Base-by-base conservation (phyloP, 1,140 invertebrate genomes). In the Tetraneura akinire region DNA sequence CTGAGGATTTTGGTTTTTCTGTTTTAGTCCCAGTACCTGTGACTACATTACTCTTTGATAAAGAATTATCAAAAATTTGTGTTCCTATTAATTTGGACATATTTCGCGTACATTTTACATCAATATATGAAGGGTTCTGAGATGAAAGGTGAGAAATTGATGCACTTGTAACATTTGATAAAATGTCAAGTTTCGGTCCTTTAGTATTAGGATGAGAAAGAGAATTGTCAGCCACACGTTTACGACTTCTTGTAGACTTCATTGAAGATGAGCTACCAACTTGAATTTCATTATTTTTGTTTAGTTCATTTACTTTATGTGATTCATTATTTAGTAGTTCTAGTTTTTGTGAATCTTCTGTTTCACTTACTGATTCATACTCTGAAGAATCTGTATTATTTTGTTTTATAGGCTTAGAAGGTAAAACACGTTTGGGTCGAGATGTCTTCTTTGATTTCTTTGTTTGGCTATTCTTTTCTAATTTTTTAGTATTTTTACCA, bases 51-150 rank as follows among this genome's bases (percentile, higher is more conserved):
- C n/a, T n/a, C n/a, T n/a, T n/a, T n/a, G 16, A 3, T 14, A 60
- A 26, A 62, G 74, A 78, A 60, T 45, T 78, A 78, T 78, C 42
- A 45, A 21, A 76, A 16, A 18, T 9, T 60, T 32, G 29, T 53
- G 32, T 23, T 9, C 14, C 37, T 11, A 53, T 47, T 60, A 6
- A 10, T 62, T 62, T 78, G 3, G 32, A 29, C 18, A 42, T 78
- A 11, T 78, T 60, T 60, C 74, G 53, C 1, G 55, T 78, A 10
- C 53, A 21, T 60, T 51, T 62, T 18, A 16, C 60, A 45, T 16
- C 1, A 18, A 37, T 10, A 18, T 37, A 57, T 16, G 32, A 37
- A 9, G 1, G 26, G 1, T 47, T 23, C 6, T 66, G 26, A 18
- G 26, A 5, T 62, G 55, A 21, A 10, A 3, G 14, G n/a, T 8